phyloP scores from a whole-genome alignment of 2,797 vertebrate genomes.

The Tauraco hartlaubi region DNA sequence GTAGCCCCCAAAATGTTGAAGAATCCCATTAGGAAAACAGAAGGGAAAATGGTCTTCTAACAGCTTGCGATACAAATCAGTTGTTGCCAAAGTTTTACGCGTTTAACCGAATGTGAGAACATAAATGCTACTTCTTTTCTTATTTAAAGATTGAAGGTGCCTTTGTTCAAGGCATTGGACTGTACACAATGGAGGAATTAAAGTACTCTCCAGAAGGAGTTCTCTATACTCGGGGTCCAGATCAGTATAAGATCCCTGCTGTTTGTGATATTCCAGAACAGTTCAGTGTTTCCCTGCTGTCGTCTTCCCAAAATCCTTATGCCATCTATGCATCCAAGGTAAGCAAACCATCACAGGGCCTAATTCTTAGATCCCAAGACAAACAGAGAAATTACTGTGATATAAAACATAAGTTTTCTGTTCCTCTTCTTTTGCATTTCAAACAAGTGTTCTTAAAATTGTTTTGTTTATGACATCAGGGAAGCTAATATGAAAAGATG shows the following conservation, averaged over 20 bases:
- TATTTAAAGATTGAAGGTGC: constrained; percentile 86
- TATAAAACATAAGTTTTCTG: not conserved
- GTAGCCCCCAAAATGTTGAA: not conserved
- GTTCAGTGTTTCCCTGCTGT: constrained; percentile 86
- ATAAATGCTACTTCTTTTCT: not conserved
- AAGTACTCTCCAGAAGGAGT: constrained; percentile 86
- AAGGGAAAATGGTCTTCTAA: not conserved
- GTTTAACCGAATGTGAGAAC: not conserved
- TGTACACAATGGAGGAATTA: constrained; percentile 89
- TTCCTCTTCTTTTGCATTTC: not conserved
- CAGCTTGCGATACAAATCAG: not conserved
- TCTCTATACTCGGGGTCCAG: constrained; percentile 85
- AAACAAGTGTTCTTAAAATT: not conserved
- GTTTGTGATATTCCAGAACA: constrained; percentile 87
- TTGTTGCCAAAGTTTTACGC: not conserved
- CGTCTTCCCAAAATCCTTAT: constrained; percentile 81
- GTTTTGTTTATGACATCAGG: not conserved
- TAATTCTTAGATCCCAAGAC: not conserved
- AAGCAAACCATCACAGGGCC: not conserved
- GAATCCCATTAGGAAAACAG: not conserved
- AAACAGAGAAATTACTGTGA: not conserved
- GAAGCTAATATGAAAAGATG: not conserved
- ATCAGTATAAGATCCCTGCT: constrained; percentile 89
- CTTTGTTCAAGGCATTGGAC: constrained; percentile 88
- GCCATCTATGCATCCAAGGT: constrained; percentile 93